A percentile compares a stretch with the other conserved stretches of the same genome.
phyloP scores from a whole-genome alignment of 2,113 vertebrate genomes.

The Stictonetta naevosa region DNA sequence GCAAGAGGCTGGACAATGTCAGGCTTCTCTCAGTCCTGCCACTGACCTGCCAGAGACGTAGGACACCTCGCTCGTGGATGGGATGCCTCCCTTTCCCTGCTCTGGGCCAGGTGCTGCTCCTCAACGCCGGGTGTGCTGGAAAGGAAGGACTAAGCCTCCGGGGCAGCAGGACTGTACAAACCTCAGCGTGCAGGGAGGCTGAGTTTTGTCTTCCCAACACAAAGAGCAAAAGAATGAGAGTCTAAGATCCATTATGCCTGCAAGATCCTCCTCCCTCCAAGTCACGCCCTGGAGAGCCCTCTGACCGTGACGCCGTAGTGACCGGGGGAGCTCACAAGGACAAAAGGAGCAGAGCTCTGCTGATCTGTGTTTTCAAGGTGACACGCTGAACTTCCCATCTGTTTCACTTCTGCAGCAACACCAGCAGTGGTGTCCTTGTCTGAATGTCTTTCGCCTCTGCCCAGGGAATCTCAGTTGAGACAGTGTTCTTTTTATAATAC shows the following conservation, averaged over 20 bases:
- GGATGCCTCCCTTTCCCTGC: neutral
- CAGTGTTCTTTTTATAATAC: constrained; percentile 28
- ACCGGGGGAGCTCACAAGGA: neutral
- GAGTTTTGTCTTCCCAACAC: neutral
- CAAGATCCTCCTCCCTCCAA: neutral
- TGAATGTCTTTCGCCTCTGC: constrained; percentile 42
- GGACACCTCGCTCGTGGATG: neutral
- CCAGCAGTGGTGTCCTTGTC: neutral
- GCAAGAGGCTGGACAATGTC: fast-evolving
- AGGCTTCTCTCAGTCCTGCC: neutral
- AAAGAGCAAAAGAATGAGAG: neutral
- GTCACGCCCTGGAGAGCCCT: neutral
- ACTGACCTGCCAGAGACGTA: neutral
- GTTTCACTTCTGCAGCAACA: constrained; percentile 33
- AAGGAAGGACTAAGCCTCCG: neutral
- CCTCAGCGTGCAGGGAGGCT: neutral
- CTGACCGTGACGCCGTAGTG: neutral
- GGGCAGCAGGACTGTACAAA: neutral
- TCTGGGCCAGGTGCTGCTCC: neutral
- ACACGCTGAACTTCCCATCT: constrained; percentile 62
- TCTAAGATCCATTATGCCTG: neutral
- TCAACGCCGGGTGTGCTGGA: no score
- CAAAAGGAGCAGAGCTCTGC: neutral
- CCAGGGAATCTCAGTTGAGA: constrained; percentile 52
- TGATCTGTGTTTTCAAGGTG: constrained; percentile 51